Base-by-base conservation (phyloP, 2,888 invertebrate species). In the Ophonus ardosiacus region DNA sequence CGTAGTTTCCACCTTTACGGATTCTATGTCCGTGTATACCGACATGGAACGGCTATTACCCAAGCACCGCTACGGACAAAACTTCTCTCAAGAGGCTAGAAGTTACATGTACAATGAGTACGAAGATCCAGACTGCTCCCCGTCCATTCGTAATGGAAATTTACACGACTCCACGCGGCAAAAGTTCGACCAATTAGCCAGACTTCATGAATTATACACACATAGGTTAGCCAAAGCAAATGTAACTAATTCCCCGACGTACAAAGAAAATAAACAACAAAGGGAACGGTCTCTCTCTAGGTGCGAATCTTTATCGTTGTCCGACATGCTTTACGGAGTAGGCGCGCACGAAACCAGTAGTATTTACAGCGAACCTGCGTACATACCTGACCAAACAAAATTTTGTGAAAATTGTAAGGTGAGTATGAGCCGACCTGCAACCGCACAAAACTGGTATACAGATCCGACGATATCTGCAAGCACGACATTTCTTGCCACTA, bases 1-100 rank as follows among this genome's bases (percentile, higher is more conserved):
- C 6, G 95, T 97, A 18, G 97, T 97, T 7, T 97, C 98, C 43
- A 97, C 97, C 65, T 98, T 98, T 89, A 96, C 96, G 13, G 97
- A 96, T 92, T 94, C 94, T 0, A 91, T 94, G 89, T 94, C 94
- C 0, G 92, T 94, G 81, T 94, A 94, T 85, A 95, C 94, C 87
- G 95, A 95, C 91, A 92, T 95, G 85, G 95, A 95, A 90, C 91
- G 94, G 86, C 93, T 94, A 89, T 92, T 95, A 86, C 94, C 94
- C 85, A 92, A 93, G 86, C 94, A 94, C 89, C 92, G 93, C 86
- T 94, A 93, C 88, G 92, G 94, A 85, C 92, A 93, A 85, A 93
- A 93, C 89, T 84, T 83, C 13, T 59, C 81, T 18, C 85, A 74
- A 17, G 85, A 85, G 21, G 76, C 56, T 13, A 68, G 74, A 21